Conservation (phyloP, 2,888 invertebrate genomes). For the Choreutis nemorana region DNA sequence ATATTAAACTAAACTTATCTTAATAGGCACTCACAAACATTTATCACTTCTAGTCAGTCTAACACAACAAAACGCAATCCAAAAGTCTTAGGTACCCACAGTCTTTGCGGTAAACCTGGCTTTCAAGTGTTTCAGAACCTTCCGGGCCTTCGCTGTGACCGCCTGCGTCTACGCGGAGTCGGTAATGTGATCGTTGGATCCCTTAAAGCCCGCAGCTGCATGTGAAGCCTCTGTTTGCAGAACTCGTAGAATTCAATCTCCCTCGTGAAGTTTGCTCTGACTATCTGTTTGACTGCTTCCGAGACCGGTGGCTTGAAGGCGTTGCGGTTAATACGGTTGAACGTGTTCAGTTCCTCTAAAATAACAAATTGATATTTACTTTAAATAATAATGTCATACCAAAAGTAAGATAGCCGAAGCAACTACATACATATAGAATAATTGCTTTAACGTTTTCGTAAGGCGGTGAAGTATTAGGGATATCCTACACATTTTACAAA, state of each 20-base stretch:
- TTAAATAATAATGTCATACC: conserved; percentile 6
- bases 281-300: conserved; percentile 85
- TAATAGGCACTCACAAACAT: no score
- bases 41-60: no score
- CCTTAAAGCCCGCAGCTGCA: conserved; percentile 78
- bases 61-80: no score
- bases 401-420: conserved; percentile 4
- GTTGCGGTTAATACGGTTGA: conserved; percentile 84
- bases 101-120: no score
- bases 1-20: no score
- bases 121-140: no score
- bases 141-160: conserved; percentile 17
- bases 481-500: no score
- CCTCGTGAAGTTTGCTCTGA: conserved; percentile 84
- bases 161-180: no score
- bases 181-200: conserved; percentile 45
- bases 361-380: conserved; percentile 18
- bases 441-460: conserved; percentile 3
- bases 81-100: no score
- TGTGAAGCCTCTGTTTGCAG: conserved; percentile 83
- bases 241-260: conserved; percentile 94
- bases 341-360: conserved; percentile 78
- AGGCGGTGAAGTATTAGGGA: conserved; percentile 3
- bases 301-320: conserved; percentile 88
- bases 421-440: conserved; percentile 2